These are phyloP conservation scores for Chaitophorus viminalis DNA, from an alignment of 2,888 invertebrate species.

Conservation along the genomic window DNA sequence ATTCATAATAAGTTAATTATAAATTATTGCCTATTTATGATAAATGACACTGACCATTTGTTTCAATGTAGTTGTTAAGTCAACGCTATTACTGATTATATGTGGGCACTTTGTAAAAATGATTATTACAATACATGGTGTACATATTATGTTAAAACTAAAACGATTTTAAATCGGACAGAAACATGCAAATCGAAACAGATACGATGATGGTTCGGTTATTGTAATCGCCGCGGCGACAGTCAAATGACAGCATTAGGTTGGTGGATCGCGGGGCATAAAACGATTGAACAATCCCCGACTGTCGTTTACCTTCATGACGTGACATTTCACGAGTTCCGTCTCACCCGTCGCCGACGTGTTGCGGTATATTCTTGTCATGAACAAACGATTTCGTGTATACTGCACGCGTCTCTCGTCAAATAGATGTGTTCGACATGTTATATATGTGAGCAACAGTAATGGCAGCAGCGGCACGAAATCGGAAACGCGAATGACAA, in stretches of 20 bases:
- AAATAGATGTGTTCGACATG: background rate
- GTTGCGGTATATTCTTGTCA: constrained; percentile 31
- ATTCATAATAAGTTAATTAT: too few relatives aligned
- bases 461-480: background rate
- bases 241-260: constrained; percentile 67
- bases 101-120: background rate
- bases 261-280: background rate
- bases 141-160: background rate
- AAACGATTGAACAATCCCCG: background rate
- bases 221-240: background rate
- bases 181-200: background rate
- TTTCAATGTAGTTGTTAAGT: too few relatives aligned
- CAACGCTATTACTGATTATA: background rate
- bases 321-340: constrained; percentile 82
- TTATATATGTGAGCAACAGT: background rate
- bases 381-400: constrained; percentile 49
- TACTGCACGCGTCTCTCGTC: background rate
- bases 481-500: background rate
- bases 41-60: too few relatives aligned
- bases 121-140: background rate
- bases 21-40: too few relatives aligned
- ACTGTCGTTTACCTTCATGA: constrained; percentile 85
- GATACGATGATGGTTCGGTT: background rate
- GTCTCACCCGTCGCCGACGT: constrained; percentile 53
- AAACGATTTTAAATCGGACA: background rate